Evolutionary conservation across 2,888 invertebrate genomes (phyloP).

Genomic region (Thumatha senex): DNA sequence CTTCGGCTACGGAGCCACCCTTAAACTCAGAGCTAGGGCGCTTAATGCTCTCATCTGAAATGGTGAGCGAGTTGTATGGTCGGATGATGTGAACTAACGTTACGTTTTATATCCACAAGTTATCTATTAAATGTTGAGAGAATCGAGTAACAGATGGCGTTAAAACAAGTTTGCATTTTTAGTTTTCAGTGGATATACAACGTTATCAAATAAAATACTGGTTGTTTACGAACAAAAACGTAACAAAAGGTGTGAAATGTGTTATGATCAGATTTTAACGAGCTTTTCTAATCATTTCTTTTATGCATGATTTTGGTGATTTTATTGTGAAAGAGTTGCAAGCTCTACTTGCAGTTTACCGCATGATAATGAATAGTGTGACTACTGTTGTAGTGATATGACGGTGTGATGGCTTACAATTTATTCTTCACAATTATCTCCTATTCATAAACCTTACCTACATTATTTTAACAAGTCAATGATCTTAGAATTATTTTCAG

Average conservation of each 20-base stretch:
- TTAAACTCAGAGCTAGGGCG: conserved; percentile 95
- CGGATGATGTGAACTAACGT: conserved; percentile 66
- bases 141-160: neutral
- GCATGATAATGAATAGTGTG: conserved; percentile 44
- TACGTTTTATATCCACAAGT: conserved; percentile 66
- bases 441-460: conserved; percentile 42
- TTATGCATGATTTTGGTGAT: conserved; percentile 49
- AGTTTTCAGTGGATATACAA: conserved; percentile 35
- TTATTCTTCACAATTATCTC: conserved; percentile 38
- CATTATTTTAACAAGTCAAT: conserved; percentile 44
- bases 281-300: conserved; percentile 26
- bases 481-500: conserved; percentile 35
- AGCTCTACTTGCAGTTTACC: conserved; percentile 67
- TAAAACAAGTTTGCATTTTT: conserved; percentile 1
- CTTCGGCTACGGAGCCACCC: conserved; percentile 82
- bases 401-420: conserved; percentile 60
- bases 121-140: conserved; percentile 6
- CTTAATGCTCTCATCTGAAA: conserved; percentile 90
- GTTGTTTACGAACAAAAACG: too few relatives aligned
- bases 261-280: conserved; percentile 48
- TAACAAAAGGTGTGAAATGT: conserved; percentile 45
- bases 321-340: conserved; percentile 69
- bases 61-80: conserved; percentile 78
- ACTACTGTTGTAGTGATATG: conserved; percentile 52
- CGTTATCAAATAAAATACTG: conserved; percentile 37